A percentile compares a stretch with the other conserved stretches of the same genome.
Conservation (phyloP, 2,113 vertebrate genomes). For the Leptodactylus fuscus region DNA sequence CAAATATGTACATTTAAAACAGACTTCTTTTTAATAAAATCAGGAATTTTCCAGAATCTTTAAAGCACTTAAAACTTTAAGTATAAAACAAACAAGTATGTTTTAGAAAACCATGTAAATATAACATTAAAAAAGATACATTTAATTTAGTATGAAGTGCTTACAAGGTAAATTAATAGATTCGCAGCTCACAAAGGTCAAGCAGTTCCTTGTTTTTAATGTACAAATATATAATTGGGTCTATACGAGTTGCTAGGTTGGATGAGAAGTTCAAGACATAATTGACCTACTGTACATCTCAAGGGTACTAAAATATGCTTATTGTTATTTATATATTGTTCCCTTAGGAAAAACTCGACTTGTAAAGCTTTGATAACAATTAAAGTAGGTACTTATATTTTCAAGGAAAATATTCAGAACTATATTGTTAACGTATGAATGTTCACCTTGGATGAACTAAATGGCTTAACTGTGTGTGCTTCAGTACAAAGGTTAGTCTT, state of each 20-base stretch:
- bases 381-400: slow-evolving; percentile 17
- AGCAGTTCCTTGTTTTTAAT: slow-evolving; percentile 30
- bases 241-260: not conserved
- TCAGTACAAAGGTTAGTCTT: too few species aligned
- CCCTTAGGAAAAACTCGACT: not conserved
- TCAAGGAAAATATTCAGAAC: not conserved
- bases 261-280: slow-evolving; percentile 33
- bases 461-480: too few species aligned
- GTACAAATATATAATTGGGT: slow-evolving; percentile 25
- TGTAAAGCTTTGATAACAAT: slow-evolving; percentile 28
- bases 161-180: slow-evolving; percentile 19
- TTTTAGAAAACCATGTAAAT: not conserved
- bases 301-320: slow-evolving; percentile 6
- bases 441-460: too few species aligned
- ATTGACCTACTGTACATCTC: slow-evolving; percentile 19
- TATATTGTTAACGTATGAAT: not conserved
- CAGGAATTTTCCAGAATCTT: too few species aligned
- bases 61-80: not conserved
- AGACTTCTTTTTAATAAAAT: too few species aligned
- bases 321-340: not conserved
- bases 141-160: slow-evolving; percentile 27
- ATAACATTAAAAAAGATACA: slow-evolving; percentile 6
- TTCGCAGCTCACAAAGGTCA: slow-evolving; percentile 43
- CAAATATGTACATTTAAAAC: too few species aligned
- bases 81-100: not conserved